Percentiles rank a stretch among this genome's conserved stretches.
Evolutionary conservation across 2,113 vertebrate species (phyloP).

Genomic region (Nerophis ophidion): DNA sequence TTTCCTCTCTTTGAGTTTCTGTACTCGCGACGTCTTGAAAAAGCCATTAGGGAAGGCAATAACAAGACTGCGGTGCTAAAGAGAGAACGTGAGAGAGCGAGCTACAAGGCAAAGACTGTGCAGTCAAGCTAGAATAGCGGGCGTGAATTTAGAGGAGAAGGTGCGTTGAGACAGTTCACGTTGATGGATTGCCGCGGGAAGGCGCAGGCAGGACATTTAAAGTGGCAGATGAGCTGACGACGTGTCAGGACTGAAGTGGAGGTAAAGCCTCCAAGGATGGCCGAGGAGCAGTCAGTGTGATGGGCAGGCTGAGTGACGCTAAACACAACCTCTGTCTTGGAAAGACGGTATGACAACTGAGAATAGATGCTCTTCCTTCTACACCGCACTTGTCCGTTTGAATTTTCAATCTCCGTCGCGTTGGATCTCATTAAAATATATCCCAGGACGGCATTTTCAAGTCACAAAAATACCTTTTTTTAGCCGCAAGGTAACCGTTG

Average conservation of each 20-base stretch:
- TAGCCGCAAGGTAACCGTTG: not conserved
- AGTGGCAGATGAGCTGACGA: slow-evolving; percentile 31
- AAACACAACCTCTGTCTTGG: not conserved
- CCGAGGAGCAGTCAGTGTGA: slow-evolving; percentile 17
- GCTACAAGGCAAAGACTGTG: slow-evolving; percentile 4
- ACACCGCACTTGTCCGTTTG: not conserved
- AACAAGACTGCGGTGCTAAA: not conserved
- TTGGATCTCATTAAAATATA: too few species aligned
- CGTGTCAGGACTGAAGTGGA: slow-evolving; percentile 20
- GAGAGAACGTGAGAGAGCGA: not conserved
- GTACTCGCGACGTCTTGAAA: too few species aligned
- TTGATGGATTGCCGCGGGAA: slow-evolving; percentile 25
- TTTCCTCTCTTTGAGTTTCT: too few species aligned
- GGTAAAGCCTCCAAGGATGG: slow-evolving; percentile 29
- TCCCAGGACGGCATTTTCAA: too few species aligned
- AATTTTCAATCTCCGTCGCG: too few species aligned
- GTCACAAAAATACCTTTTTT: not conserved
- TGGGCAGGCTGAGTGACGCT: slow-evolving; percentile 21
- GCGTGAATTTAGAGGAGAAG: slow-evolving; percentile 3
- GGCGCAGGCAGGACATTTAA: slow-evolving; percentile 25
- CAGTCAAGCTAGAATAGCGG: not conserved
- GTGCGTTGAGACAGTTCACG: not conserved
- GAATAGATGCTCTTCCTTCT: not conserved
- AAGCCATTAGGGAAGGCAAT: too few species aligned
- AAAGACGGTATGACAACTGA: too few species aligned